phyloP scores from a whole-genome alignment of 2,113 vertebrate species.

The Podocnemis expansa region DNA sequence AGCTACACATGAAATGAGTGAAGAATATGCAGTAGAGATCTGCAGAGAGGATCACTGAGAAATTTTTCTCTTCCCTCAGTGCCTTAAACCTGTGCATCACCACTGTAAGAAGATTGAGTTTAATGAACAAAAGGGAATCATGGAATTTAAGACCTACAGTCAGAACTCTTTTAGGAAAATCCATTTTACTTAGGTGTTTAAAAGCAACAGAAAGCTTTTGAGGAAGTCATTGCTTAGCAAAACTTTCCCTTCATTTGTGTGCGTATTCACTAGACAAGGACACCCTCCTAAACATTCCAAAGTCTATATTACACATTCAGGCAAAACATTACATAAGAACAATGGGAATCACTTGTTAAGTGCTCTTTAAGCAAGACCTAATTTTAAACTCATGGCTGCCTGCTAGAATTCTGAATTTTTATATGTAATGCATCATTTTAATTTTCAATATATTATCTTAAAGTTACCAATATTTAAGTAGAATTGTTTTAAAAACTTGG shows the following conservation, averaged over 20 bases:
- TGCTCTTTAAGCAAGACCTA: not conserved
- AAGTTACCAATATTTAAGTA: not conserved
- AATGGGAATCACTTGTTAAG: not conserved
- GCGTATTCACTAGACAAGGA: not conserved
- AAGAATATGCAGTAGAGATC: not conserved
- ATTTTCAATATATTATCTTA: not conserved
- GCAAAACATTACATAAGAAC: not conserved
- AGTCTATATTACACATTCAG: not conserved
- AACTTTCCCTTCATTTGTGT: not conserved
- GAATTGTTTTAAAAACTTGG: not conserved
- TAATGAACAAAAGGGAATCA: not conserved
- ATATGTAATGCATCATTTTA: not conserved
- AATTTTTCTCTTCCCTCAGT: not conserved
- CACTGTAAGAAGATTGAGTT: not conserved
- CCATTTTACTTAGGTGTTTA: not conserved
- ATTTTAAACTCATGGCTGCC: not conserved
- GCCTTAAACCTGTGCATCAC: not conserved
- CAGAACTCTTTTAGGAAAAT: not conserved
- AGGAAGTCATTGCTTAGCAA: not conserved
- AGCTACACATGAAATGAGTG: not conserved
- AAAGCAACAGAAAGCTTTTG: not conserved
- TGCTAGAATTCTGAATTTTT: not conserved
- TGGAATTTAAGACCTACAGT: not conserved
- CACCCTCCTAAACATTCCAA: not conserved
- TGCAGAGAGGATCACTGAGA: not conserved